These are phyloP conservation scores for Zosterops japonicus DNA, from an alignment of 2,113 vertebrate species.

Conservation along the genomic window DNA sequence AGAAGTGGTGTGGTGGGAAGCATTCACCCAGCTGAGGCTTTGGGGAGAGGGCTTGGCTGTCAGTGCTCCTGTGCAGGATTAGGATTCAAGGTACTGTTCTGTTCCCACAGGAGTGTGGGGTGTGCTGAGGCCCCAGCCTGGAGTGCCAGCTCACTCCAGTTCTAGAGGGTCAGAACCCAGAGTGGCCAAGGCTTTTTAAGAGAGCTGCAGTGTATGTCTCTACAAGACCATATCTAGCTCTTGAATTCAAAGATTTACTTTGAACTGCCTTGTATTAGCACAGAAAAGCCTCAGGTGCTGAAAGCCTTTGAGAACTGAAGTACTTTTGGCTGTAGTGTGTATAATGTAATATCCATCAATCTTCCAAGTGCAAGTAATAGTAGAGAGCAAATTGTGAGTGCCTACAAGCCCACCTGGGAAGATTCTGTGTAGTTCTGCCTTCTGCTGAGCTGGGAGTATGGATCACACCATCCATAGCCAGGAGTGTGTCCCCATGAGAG, in stretches of 20 bases:
- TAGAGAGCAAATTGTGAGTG: not conserved
- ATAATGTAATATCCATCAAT: not conserved
- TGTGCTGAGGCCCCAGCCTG: not conserved
- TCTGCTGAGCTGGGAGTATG: not conserved
- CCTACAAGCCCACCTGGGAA: not conserved
- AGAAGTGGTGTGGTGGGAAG: not conserved
- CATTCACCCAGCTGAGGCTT: not conserved
- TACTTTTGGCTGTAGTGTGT: not conserved
- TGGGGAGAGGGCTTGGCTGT: not conserved
- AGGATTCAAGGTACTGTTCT: accelerated
- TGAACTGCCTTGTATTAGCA: not conserved
- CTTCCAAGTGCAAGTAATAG: not conserved
- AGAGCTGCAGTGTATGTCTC: not conserved
- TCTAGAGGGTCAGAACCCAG: not conserved
- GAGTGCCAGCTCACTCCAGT: not conserved
- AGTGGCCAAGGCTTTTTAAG: not conserved
- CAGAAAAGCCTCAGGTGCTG: not conserved
- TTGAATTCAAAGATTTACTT: not conserved
- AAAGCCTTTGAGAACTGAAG: not conserved
- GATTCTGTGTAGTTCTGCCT: not conserved
- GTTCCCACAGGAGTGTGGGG: not conserved
- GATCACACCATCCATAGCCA: not conserved
- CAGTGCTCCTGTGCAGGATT: not conserved
- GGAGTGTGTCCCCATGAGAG: not conserved
- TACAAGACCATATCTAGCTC: not conserved